Percentiles rank a stretch among this genome's conserved stretches.
phyloP scores from a whole-genome alignment of 2,888 invertebrate genomes.

The Oscheius sp. region DNA sequence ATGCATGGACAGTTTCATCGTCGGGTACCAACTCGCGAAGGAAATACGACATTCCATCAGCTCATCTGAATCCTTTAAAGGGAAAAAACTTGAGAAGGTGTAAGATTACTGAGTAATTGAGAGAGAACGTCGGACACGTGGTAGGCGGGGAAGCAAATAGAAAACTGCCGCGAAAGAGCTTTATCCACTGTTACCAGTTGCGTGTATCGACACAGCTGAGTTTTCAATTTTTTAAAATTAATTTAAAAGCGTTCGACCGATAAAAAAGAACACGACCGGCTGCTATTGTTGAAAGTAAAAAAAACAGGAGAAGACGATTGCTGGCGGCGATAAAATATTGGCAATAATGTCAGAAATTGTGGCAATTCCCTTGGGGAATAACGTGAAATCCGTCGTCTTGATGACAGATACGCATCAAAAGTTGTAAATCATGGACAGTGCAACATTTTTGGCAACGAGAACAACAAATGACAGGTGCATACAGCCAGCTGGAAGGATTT shows the following conservation, averaged over 20 bases:
- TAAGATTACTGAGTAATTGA: not conserved
- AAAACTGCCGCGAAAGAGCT: constrained; percentile 3
- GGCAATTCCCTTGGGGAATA: not conserved
- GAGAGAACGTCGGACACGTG: constrained; percentile 4
- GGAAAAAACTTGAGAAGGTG: not conserved
- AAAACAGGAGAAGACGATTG: not conserved
- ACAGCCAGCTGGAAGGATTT: too few relatives aligned
- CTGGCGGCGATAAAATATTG: constrained; percentile 18
- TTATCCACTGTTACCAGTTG: not conserved
- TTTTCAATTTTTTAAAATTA: not conserved
- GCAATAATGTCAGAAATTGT: constrained; percentile 1
- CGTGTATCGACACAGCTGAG: constrained; percentile 16
- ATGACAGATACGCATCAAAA: too few relatives aligned
- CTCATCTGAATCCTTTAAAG: constrained; percentile 20
- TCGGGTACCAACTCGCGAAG: constrained; percentile 24
- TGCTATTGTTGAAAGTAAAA: too few relatives aligned
- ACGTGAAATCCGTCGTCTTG: too few relatives aligned
- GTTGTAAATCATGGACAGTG: too few relatives aligned
- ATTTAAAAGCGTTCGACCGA: not conserved
- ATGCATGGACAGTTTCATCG: not conserved
- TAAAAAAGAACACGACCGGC: not conserved
- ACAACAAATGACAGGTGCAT: too few relatives aligned
- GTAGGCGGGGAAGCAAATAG: constrained; percentile 15
- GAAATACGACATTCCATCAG: constrained; percentile 30
- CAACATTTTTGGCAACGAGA: too few relatives aligned